Evolutionary conservation across 1,140 invertebrate species (phyloP), one percentile per base, ranked within the genome.

Genomic region (Plectrocnemia conspersa): DNA sequence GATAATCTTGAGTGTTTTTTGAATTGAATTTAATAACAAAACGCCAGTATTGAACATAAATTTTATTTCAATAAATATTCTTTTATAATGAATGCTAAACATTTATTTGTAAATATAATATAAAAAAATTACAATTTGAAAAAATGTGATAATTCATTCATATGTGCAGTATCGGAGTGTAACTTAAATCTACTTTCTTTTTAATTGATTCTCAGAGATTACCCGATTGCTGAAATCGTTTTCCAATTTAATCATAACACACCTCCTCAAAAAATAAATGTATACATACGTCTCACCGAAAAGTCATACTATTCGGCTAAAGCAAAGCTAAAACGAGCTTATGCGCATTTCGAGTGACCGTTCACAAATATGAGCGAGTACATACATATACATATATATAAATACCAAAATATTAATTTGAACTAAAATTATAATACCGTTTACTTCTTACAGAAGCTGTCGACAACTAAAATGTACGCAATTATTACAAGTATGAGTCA

Each of bases 21-120:
- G n/a, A n/a, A n/a, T n/a, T n/a, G n/a, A n/a, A n/a, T n/a, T n/a
- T n/a, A n/a, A n/a, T n/a, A n/a, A n/a, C n/a, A n/a, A n/a, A n/a
- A n/a, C n/a, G n/a, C n/a, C n/a, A n/a, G n/a, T n/a, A n/a, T n/a
- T n/a, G n/a, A n/a, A n/a, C n/a, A n/a, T n/a, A 60, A 60, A 48
- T 60, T 60, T 60, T 60, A 60, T 60, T 60, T 60, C 52, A 50
- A 60, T 60, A 60, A 60, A 60, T 60, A 60, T 36, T 60, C n/a
- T n/a, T 56, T 45, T 60, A 42, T 60, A 53, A 59, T 59, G 54
- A 52, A 58, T 52, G 42, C 35, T 23, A 45, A 54, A 44, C 16
- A 50, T 50, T 50, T 29, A 35, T 52, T 60, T 56, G 35, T 60
- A 56, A 50, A 60, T 52, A 60, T 48, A 60, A 60, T 60, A 60